phyloP scores from a whole-genome alignment of 2,113 vertebrate species.

The Macroglossus sobrinus region DNA sequence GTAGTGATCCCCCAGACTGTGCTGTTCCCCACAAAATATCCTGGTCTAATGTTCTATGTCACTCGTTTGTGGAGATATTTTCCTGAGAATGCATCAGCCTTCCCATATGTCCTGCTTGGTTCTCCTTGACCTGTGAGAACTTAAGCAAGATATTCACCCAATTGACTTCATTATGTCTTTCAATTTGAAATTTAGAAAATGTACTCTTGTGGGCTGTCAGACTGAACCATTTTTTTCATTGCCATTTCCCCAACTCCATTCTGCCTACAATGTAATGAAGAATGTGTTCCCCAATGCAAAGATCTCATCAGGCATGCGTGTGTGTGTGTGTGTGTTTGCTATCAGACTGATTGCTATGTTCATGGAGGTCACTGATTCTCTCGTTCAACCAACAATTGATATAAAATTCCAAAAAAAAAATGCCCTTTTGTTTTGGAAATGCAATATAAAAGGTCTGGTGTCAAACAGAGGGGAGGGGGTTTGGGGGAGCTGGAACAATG shows the following conservation, averaged over 20 bases:
- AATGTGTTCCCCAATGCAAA: neutral
- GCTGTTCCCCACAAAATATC: neutral
- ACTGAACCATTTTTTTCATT: slow-evolving; percentile 60
- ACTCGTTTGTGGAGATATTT: fast-evolving
- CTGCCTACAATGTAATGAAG: slow-evolving; percentile 17
- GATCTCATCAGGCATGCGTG: neutral
- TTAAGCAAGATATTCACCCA: slow-evolving; percentile 10
- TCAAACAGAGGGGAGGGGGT: too few relatives aligned
- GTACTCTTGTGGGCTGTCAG: slow-evolving; percentile 27
- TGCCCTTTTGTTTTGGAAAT: slow-evolving; percentile 53
- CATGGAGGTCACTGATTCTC: slow-evolving; percentile 47
- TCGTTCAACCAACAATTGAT: slow-evolving; percentile 47
- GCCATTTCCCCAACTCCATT: neutral
- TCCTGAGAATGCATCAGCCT: neutral
- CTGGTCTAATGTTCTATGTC: neutral
- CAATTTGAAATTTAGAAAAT: slow-evolving; percentile 50
- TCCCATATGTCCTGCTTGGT: slow-evolving; percentile 35
- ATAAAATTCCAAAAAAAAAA: slow-evolving; percentile 2
- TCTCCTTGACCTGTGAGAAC: slow-evolving; percentile 61
- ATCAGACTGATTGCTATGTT: slow-evolving; percentile 59
- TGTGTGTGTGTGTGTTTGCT: neutral
- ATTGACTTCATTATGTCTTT: slow-evolving; percentile 64
- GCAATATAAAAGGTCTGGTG: neutral
- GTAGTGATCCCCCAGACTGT: neutral
- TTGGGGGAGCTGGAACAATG: too few relatives aligned